Evolutionary conservation across 35 echinoderm and acorn worm species (phyloP).

Genomic region (Ophioderma brevispina): DNA sequence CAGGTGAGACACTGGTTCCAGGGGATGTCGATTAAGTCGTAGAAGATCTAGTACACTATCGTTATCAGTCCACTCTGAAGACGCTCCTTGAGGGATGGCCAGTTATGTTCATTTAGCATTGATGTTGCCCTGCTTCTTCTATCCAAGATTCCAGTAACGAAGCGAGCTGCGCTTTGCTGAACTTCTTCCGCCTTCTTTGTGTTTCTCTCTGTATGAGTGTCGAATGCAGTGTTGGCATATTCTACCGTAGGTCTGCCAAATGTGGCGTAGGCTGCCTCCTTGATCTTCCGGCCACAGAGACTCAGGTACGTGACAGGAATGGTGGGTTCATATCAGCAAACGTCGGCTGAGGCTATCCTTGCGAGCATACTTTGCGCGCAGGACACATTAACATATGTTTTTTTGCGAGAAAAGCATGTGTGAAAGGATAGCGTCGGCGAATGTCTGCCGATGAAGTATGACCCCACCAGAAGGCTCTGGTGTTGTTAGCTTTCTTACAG

Average conservation of each 20-base stretch:
- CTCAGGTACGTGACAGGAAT: neutral
- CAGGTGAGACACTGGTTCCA: neutral
- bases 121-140: neutral
- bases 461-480: no score
- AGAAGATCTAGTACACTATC: neutral
- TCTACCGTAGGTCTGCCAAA: neutral
- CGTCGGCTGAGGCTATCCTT: no score
- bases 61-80: neutral
- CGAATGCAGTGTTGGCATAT: neutral
- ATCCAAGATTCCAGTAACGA: neutral
- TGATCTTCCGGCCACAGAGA: neutral
- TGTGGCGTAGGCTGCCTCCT: neutral
- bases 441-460: no score
- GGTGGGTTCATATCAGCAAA: neutral
- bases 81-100: neutral
- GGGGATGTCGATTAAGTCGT: neutral
- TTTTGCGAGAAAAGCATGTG: no score
- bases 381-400: no score
- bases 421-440: no score
- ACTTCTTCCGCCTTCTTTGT: neutral
- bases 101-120: neutral
- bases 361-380: no score
- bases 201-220: neutral
- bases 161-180: neutral
- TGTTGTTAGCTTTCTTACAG: no score